Evolutionary conservation across 2,113 vertebrate genomes (phyloP).

Genomic region (Silurus asotus): DNA sequence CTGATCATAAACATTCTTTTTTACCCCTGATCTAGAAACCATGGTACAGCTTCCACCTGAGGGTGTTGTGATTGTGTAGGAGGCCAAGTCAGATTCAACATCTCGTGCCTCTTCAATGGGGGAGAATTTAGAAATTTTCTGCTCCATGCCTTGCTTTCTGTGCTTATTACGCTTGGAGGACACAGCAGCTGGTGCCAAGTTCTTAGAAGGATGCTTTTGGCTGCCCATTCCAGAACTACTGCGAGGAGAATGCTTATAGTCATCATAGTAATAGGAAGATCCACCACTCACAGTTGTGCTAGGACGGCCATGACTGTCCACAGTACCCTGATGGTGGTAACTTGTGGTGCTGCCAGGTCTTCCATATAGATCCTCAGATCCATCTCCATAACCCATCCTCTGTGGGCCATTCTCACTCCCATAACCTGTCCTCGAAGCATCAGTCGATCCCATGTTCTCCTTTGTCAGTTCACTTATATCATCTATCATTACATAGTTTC

Average conservation of each 20-base stretch:
- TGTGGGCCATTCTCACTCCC: conserved; percentile 75
- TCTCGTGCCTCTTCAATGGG: conserved; percentile 98
- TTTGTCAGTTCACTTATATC: conserved; percentile 98
- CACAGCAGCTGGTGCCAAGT: conserved; percentile 86
- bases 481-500: conserved; percentile 98
- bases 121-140: conserved; percentile 98
- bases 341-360: conserved; percentile 75
- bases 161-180: conserved; percentile 97
- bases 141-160: conserved; percentile 96
- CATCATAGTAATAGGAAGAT: conserved; percentile 82
- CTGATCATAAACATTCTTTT: conserved; percentile 92
- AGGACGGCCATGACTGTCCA: conserved; percentile 83
- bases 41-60: conserved; percentile 80
- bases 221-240: conserved; percentile 67
- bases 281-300: conserved; percentile 69
- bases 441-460: conserved; percentile 75
- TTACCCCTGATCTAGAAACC: conserved; percentile 85
- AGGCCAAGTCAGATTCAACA: conserved; percentile 92
- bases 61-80: conserved; percentile 82
- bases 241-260: conserved; percentile 84
- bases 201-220: conserved; percentile 90
- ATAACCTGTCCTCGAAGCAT: conserved; percentile 76
- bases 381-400: conserved; percentile 81
- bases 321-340: conserved; percentile 73
- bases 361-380: conserved; percentile 80